Conservation (phyloP, 2,888 invertebrate species). For the Diploptera punctata region DNA sequence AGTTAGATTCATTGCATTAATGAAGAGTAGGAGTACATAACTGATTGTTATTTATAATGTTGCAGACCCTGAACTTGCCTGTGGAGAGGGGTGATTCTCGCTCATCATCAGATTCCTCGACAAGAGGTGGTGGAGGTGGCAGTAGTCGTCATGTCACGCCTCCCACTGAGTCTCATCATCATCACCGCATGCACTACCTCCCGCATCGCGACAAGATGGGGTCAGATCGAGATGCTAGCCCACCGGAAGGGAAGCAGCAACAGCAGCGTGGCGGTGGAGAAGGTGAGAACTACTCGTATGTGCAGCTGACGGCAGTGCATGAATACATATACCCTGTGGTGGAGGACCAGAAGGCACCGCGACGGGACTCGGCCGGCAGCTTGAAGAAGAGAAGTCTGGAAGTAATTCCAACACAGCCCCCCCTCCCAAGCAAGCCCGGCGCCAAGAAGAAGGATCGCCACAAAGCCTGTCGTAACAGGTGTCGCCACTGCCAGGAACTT, state of each 20-base stretch:
- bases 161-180: slow-evolving; percentile 52
- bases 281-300: slow-evolving; percentile 78
- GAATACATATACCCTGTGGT: slow-evolving; percentile 88
- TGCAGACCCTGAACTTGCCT: slow-evolving; percentile 85
- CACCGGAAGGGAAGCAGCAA: slow-evolving; percentile 47
- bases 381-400: slow-evolving; percentile 70
- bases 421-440: slow-evolving; percentile 50
- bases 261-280: slow-evolving; percentile 35
- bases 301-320: slow-evolving; percentile 81
- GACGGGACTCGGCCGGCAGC: slow-evolving; percentile 63
- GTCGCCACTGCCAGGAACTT: slow-evolving; percentile 79
- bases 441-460: slow-evolving; percentile 51
- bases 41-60: neutral
- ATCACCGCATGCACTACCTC: slow-evolving; percentile 68
- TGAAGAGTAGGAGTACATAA: too few relatives aligned
- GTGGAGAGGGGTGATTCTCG: slow-evolving; percentile 80
- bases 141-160: slow-evolving; percentile 42
- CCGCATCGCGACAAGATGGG: slow-evolving; percentile 55
- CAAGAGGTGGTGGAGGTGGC: slow-evolving; percentile 52
- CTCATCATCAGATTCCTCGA: slow-evolving; percentile 73
- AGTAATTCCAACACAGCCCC: slow-evolving; percentile 57
- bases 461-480: slow-evolving; percentile 58
- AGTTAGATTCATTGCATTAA: too few relatives aligned
- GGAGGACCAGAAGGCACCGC: slow-evolving; percentile 56
- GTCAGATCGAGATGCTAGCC: slow-evolving; percentile 46